Evolutionary conservation across 2,888 invertebrate genomes (phyloP).

Genomic region (Leptinotarsa rubiginosa): DNA sequence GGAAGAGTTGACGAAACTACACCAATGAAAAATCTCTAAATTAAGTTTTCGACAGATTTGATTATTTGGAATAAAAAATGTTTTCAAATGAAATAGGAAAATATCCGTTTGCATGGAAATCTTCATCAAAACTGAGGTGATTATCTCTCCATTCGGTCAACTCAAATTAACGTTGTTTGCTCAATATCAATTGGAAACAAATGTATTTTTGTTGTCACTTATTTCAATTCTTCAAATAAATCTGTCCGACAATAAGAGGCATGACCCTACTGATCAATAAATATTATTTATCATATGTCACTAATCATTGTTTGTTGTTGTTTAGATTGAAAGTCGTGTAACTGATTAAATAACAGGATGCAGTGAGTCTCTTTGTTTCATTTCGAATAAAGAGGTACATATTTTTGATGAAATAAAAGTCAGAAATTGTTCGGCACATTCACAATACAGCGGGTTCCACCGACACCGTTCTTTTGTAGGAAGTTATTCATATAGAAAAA

Average conservation of each 20-base stretch:
- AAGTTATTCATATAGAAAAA: too few relatives aligned
- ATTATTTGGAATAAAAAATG: too few relatives aligned
- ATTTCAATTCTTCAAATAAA: background rate
- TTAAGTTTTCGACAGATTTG: too few relatives aligned
- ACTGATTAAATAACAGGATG: background rate
- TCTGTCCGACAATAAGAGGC: background rate
- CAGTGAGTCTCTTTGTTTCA: background rate
- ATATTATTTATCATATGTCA: background rate
- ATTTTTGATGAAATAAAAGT: too few relatives aligned
- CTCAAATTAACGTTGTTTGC: background rate
- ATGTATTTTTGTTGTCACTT: background rate
- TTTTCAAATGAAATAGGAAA: too few relatives aligned
- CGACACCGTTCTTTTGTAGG: too few relatives aligned
- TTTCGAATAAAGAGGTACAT: background rate
- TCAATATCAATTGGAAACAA: background rate
- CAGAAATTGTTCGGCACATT: too few relatives aligned
- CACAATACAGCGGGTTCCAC: too few relatives aligned
- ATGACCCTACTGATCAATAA: slow-evolving; percentile 1
- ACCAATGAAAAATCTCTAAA: too few relatives aligned
- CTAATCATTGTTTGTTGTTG: slow-evolving; percentile 1
- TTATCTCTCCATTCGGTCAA: background rate
- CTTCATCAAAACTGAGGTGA: background rate
- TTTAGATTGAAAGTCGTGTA: background rate
- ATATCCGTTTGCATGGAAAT: background rate
- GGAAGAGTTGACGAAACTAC: too few relatives aligned